These are phyloP conservation scores for Chaetodon auriga DNA, from an alignment of 2,113 vertebrate species.

Conservation along the genomic window DNA sequence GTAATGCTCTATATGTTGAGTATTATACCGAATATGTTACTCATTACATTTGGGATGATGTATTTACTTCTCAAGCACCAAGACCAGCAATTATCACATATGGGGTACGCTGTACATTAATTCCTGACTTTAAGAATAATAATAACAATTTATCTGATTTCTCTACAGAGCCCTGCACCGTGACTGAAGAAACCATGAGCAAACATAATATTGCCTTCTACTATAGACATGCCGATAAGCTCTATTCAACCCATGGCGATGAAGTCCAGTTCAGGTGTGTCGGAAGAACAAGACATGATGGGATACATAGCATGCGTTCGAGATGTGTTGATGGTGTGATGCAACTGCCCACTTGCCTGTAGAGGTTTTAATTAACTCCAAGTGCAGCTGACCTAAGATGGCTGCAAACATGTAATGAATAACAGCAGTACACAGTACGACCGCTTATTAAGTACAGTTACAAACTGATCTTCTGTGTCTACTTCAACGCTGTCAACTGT, in stretches of 20 bases:
- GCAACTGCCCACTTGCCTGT: slow-evolving; percentile 53
- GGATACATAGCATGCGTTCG: fast-evolving
- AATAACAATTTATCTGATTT: slow-evolving; percentile 28
- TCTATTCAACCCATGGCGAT: slow-evolving; percentile 22
- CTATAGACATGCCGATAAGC: fast-evolving
- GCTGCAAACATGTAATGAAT: slow-evolving; percentile 3
- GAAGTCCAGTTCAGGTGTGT: slow-evolving; percentile 17
- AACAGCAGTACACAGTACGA: neutral
- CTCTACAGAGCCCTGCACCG: slow-evolving; percentile 58
- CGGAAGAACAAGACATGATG: fast-evolving
- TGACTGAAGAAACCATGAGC: neutral
- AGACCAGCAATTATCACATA: neutral
- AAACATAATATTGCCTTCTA: fast-evolving
- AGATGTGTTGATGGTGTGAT: slow-evolving; percentile 63
- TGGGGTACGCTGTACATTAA: neutral
- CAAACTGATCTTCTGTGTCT: too few relatives aligned
- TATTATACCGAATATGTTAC: neutral
- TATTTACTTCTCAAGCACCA: neutral
- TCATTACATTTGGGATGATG: neutral
- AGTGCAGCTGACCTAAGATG: neutral
- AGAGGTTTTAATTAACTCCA: neutral
- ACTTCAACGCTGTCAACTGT: too few relatives aligned
- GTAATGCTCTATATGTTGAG: neutral
- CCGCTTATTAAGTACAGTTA: too few relatives aligned
- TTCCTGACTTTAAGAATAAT: neutral